Base-by-base conservation (phyloP, 64 coral and sea anemone species). In the Actinia tenebrosa region DNA sequence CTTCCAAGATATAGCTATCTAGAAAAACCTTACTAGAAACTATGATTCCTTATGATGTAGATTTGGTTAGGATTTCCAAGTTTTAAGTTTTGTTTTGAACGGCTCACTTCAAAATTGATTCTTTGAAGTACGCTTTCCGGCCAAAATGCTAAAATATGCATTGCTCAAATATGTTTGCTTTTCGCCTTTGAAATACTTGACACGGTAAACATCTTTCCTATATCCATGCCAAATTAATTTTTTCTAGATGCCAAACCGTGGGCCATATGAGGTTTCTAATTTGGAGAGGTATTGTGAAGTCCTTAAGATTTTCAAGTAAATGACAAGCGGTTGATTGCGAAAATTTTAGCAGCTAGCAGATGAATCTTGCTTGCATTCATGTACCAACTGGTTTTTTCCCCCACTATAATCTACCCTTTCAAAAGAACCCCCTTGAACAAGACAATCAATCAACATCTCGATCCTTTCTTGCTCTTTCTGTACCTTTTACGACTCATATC, bases 91-190 rank as follows among this genome's bases (percentile, higher is more conserved):
- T 75, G 13, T 75, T 75, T 26, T 30, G 11, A 75, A 75, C n/a
- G 9, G 69, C 19, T 66, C 20, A 23, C 63, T 66, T 66, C 63
- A 23, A 23, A 14, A 75, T 13, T 37, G 26, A 42, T 30, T 75
- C 69, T 14, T 75, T 42, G 26, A 75, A 75, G 69, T 75, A 18
- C 14, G n/a, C 25, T 75, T 75, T 75, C 69, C 69, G 25, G 23
- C 69, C 13, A 30, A 75, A 75, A 75, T 75, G 23, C 15, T 75
- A 75, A 75, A 75, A 75, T 75, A 75, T 75, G 69, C 26, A 42
- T 75, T 75, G 69, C 69, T 30, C 69, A 42, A 75, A 42, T 75
- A 75, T 75, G 1, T 75, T 75, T 75, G 27, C 27, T 43, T 75
- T 75, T 75, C 11, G 25, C 69, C 69, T 75, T 25, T 14, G 11